These are phyloP conservation scores for Eudyptes chrysolophus DNA, from an alignment of 2,113 vertebrate species.

Conservation along the genomic window DNA sequence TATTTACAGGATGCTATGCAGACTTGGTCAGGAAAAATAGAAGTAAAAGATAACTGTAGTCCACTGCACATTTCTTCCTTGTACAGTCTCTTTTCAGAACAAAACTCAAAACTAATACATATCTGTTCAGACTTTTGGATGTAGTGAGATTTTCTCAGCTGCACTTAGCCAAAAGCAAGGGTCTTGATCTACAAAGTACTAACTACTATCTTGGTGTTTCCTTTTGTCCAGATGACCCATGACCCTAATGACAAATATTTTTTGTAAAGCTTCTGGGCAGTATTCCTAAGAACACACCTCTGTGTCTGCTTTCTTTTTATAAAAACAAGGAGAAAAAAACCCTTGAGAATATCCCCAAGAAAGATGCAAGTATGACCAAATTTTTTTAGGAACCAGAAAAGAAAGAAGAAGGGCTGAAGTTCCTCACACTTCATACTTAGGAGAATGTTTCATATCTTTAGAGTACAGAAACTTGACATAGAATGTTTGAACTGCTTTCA, in stretches of 20 bases:
- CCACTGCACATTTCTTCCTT: neutral
- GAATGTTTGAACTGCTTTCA: neutral
- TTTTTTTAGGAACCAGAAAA: neutral
- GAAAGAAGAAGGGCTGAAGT: neutral
- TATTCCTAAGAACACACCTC: neutral
- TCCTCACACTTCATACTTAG: neutral
- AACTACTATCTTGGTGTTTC: neutral
- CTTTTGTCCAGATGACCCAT: neutral
- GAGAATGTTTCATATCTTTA: neutral
- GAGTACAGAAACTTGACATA: neutral
- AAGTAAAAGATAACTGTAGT: neutral
- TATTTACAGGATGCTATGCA: neutral
- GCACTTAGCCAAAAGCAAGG: neutral
- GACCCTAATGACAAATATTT: neutral
- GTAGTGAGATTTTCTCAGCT: neutral
- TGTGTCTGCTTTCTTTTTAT: neutral
- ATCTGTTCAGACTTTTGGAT: neutral
- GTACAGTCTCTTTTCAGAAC: neutral
- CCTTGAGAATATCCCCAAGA: neutral
- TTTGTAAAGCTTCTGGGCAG: neutral
- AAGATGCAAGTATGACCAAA: neutral
- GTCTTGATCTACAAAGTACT: neutral
- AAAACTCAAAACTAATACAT: neutral
- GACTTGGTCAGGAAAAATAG: neutral
- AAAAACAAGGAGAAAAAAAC: rapidly evolving